Percentiles rank a stretch among this genome's conserved stretches.
Evolutionary conservation across 2,797 vertebrate genomes (phyloP).

Genomic region (Argya squamiceps): DNA sequence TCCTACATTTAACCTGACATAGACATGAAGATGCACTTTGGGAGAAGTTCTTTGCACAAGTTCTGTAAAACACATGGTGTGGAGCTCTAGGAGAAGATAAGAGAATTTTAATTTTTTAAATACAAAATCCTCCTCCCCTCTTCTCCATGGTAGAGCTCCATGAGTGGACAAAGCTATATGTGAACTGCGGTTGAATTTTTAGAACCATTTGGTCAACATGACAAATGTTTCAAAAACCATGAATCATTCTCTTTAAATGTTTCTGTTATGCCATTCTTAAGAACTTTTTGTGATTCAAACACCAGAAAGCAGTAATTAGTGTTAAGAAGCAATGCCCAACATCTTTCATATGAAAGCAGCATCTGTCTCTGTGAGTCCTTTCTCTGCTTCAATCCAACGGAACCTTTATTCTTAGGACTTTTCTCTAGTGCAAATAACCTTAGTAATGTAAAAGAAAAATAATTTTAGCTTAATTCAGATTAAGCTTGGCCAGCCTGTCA

Average conservation of each 20-base stretch:
- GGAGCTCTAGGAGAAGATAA: background rate
- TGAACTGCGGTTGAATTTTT: background rate
- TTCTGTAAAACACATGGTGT: background rate
- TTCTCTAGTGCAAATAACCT: background rate
- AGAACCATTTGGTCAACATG: background rate
- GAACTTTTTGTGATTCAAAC: background rate
- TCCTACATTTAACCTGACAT: background rate
- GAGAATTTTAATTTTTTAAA: background rate
- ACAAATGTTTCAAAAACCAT: background rate
- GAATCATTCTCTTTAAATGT: background rate
- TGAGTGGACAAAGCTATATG: background rate
- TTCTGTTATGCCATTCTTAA: background rate
- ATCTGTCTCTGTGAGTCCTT: background rate
- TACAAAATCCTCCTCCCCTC: background rate
- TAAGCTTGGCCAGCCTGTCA: background rate
- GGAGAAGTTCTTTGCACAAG: background rate
- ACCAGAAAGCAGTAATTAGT: background rate
- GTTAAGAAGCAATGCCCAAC: background rate
- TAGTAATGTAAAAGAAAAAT: background rate
- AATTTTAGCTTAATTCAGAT: background rate
- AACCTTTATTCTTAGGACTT: background rate
- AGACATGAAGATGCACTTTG: background rate
- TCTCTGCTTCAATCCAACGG: background rate
- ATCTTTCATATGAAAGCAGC: background rate
- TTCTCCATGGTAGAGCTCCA: rapidly evolving